Evolutionary conservation across 2,113 vertebrate genomes (phyloP).

Genomic region (Chitala chitala): DNA sequence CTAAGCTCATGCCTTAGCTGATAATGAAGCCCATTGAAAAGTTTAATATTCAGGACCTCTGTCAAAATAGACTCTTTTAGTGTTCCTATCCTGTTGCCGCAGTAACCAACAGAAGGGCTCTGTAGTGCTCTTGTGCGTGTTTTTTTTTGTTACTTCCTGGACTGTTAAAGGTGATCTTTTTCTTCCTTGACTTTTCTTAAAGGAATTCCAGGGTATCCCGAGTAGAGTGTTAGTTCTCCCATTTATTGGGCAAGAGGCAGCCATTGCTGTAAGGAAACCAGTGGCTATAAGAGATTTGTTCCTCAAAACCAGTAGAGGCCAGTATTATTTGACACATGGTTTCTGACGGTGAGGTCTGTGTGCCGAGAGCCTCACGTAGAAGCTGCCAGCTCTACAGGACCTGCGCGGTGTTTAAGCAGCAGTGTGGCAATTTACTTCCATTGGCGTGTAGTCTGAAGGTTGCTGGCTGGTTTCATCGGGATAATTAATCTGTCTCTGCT

Average conservation of each 20-base stretch:
- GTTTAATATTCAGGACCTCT: slow-evolving; percentile 37
- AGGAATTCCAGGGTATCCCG: slow-evolving; percentile 38
- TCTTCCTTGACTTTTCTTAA: slow-evolving; percentile 8
- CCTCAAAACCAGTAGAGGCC: too few relatives aligned
- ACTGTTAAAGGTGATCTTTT: slow-evolving; percentile 21
- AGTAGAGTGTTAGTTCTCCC: slow-evolving; percentile 51
- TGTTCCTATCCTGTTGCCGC: slow-evolving; percentile 37
- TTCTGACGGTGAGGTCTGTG: too few relatives aligned
- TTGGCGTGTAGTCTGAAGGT: background rate
- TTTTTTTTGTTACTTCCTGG: slow-evolving; percentile 10
- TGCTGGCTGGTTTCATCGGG: background rate
- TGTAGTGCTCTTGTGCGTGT: background rate
- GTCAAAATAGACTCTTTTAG: slow-evolving; percentile 48
- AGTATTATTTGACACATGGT: too few relatives aligned
- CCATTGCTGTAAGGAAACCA: too few relatives aligned
- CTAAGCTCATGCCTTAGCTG: slow-evolving; percentile 40
- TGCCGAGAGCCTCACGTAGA: too few relatives aligned
- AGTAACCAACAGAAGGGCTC: slow-evolving; percentile 35
- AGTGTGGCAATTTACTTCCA: background rate
- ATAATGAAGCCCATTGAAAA: slow-evolving; percentile 56
- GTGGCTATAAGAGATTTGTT: too few relatives aligned
- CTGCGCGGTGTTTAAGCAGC: background rate
- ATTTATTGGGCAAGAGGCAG: slow-evolving; percentile 48
- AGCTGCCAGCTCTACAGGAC: too few relatives aligned
- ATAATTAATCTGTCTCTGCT: too few relatives aligned